Evolutionary conservation across 2,888 invertebrate genomes (phyloP), one percentile per base, ranked within the genome.

Genomic region (Diadromus collaris): DNA sequence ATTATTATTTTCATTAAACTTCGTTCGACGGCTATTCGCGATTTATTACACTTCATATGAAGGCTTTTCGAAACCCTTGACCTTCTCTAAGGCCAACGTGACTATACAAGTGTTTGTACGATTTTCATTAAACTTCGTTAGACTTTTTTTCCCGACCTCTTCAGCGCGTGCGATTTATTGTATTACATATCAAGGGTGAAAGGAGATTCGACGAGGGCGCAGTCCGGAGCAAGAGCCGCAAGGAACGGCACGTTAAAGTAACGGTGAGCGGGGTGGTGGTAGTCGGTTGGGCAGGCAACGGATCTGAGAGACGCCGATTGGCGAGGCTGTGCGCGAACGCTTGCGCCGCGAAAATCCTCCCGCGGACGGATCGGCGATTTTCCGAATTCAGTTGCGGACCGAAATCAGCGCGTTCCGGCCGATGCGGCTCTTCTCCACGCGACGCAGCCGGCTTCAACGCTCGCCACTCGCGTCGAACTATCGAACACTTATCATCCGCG

Each of bases 371-470:
- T 58, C 80, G 69, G 65, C 51, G 44, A 48, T 60, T 75, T 77
- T 82, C 64, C 76, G 70, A 85, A 79, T 83, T 86, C 86, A 86
- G 86, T 86, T 81, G 84, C 76, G 81, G 78, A 81, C 79, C 79
- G 83, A 79, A 82, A 85, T 85, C 82, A 79, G 65, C 80, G 79
- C 77, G 76, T 46, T 73, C 51, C 64, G 82, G 69, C 72, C 63
- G 76, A 67, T 64, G 63, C 67, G 41, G 44, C 63, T 48, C 56
- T 13, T 64, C 51, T 60, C 10, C 21, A 48, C 19, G 38, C 2
- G 24, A 21, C 6, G 10, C 38, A 56, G 21, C 34, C 60, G 32
- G 48, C 65, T 13, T 9, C 34, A 2, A n/a, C 1, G 13, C 27
- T 56, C 29, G 27, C 6, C n/a, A 56, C 6, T 29, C 13, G 29